These are phyloP conservation scores for Syncerus caffer DNA, from an alignment of 2,797 vertebrate species.

Conservation along the genomic window DNA sequence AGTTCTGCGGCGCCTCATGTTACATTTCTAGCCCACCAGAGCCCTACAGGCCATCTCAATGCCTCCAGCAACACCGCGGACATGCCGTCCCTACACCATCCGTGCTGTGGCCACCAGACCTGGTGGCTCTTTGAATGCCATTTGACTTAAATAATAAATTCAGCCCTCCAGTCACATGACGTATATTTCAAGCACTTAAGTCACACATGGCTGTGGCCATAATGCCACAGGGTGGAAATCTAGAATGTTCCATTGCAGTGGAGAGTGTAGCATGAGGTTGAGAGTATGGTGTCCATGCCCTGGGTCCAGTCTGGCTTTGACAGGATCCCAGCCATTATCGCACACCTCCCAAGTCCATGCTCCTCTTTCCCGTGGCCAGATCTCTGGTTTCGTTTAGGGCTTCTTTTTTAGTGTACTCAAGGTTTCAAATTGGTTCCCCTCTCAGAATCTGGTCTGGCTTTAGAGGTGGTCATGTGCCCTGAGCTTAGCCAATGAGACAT, in stretches of 20 bases:
- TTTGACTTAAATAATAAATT: neutral
- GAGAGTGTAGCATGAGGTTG: neutral
- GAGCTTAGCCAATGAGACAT: neutral
- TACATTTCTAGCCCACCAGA: neutral
- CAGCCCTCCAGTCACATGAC: neutral
- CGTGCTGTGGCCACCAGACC: neutral
- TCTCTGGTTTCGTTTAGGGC: neutral
- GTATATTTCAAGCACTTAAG: neutral
- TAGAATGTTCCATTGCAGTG: neutral
- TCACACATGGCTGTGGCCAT: neutral
- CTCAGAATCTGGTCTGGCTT: neutral
- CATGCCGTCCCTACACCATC: neutral
- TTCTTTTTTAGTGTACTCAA: neutral
- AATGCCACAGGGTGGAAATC: neutral
- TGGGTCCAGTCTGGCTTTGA: neutral
- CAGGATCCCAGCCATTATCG: neutral
- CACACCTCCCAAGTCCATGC: neutral
- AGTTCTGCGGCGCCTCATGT: neutral
- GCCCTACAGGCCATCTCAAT: neutral
- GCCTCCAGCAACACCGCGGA: fast-evolving
- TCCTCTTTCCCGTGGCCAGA: neutral
- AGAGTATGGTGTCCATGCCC: neutral
- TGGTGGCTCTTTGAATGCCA: neutral
- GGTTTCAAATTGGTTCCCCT: neutral
- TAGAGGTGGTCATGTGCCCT: too few species aligned